phyloP scores from a whole-genome alignment of 2,797 vertebrate species.

The Aulostomus chinensis region DNA sequence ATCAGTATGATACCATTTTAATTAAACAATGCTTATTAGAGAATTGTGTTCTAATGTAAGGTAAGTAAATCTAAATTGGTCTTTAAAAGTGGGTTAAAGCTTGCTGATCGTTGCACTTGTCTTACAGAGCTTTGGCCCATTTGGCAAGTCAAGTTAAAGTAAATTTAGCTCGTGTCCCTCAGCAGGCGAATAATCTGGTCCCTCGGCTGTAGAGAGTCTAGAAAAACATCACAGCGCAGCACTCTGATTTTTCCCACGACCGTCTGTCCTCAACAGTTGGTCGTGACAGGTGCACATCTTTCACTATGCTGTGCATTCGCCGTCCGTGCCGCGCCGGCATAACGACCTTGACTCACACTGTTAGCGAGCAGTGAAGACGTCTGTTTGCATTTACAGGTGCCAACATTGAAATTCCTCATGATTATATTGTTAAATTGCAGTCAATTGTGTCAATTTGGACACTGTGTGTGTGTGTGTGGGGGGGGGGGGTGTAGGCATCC shows the following conservation, averaged over 20 bases:
- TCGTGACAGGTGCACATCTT: conserved; percentile 67
- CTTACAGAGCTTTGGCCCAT: conserved; percentile 15
- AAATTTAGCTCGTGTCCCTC: conserved; percentile 57
- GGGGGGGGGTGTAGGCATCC: no score
- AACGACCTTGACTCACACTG: conserved; percentile 53
- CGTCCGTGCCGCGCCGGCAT: conserved; percentile 3
- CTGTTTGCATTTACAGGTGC: conserved; percentile 18
- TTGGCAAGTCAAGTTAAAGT: conserved; percentile 36
- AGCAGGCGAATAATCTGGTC: conserved; percentile 59
- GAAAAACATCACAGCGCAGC: conserved; percentile 51
- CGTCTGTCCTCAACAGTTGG: conserved; percentile 68
- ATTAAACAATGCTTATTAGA: no score
- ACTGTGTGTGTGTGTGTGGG: conserved; percentile 1
- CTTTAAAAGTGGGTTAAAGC: no score
- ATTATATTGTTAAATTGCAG: conserved; percentile 21
- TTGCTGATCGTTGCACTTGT: conserved; percentile 32
- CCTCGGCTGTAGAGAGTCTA: conserved; percentile 54
- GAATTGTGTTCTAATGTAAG: no score
- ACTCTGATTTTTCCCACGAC: conserved; percentile 68
- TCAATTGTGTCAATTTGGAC: conserved; percentile 13
- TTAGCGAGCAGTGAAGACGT: neutral
- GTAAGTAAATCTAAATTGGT: no score
- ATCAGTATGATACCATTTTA: no score
- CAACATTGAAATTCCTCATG: conserved; percentile 11
- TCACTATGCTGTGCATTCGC: conserved; percentile 45